phyloP scores from a whole-genome alignment of 2,113 vertebrate species.

The Typhlomys cinereus region DNA sequence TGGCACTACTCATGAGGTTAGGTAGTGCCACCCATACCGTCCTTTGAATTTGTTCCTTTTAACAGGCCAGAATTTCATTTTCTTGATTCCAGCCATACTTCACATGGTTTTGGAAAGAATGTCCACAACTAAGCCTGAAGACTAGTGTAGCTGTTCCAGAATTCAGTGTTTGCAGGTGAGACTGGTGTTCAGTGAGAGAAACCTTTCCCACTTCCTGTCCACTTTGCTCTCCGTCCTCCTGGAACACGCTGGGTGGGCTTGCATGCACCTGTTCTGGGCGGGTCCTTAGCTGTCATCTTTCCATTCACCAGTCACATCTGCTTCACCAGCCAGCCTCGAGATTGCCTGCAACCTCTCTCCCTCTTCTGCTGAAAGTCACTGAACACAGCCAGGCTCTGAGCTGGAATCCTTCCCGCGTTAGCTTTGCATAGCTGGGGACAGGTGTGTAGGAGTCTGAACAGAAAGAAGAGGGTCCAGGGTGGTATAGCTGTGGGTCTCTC shows the following conservation, averaged over 20 bases:
- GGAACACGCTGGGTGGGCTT: accelerated
- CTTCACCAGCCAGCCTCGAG: not conserved
- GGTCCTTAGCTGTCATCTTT: not conserved
- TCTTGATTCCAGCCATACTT: not conserved
- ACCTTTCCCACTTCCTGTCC: not conserved
- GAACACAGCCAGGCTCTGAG: accelerated
- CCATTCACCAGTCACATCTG: not conserved
- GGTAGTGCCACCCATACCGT: not conserved
- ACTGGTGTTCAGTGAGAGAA: not conserved
- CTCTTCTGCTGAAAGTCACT: not conserved
- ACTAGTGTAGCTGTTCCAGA: not conserved
- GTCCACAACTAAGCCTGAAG: not conserved
- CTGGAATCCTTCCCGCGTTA: not conserved
- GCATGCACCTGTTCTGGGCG: not conserved
- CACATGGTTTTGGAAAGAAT: not conserved
- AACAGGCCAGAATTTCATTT: not conserved
- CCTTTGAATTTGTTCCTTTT: not conserved
- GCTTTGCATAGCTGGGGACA: not conserved
- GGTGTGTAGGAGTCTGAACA: accelerated
- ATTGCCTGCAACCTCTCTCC: not conserved
- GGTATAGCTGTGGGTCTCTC: not conserved
- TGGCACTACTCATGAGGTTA: not conserved
- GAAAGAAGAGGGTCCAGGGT: not conserved
- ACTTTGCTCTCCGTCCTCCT: accelerated
- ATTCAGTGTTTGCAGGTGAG: not conserved